These are phyloP conservation scores for Cochlearius cochlearius DNA, from an alignment of 2,113 vertebrate species.

Conservation along the genomic window DNA sequence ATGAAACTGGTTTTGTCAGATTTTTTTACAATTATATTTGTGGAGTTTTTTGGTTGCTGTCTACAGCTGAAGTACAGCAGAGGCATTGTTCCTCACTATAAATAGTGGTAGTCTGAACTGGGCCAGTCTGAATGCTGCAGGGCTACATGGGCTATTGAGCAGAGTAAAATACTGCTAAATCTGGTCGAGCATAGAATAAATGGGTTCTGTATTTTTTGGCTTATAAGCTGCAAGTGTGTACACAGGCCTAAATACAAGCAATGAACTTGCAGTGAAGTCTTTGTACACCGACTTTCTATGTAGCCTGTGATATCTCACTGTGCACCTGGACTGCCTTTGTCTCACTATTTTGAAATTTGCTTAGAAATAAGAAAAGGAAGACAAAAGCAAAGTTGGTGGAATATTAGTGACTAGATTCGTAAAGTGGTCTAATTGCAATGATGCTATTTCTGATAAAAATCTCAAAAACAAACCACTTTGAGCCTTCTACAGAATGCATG, in stretches of 20 bases:
- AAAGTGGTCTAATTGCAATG: neutral
- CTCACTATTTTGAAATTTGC: neutral
- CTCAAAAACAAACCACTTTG: neutral
- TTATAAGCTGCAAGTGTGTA: neutral
- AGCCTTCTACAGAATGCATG: accelerated
- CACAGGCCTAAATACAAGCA: neutral
- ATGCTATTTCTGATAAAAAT: neutral
- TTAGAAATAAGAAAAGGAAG: neutral
- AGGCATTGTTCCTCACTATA: neutral
- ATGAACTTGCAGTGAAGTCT: neutral
- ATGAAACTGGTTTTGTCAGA: neutral
- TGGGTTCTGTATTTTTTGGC: neutral
- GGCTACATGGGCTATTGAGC: neutral
- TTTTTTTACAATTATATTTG: neutral
- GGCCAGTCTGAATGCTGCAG: neutral
- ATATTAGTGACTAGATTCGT: neutral
- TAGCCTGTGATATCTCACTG: neutral
- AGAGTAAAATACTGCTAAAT: neutral
- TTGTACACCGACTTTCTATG: neutral
- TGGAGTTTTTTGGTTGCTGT: neutral
- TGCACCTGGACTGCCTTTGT: neutral
- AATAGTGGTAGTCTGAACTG: neutral
- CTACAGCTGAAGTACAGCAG: neutral
- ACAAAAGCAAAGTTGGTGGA: neutral
- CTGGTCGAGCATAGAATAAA: neutral